Conservation (phyloP, 2,797 vertebrate species). For the Sus cebifrons region DNA sequence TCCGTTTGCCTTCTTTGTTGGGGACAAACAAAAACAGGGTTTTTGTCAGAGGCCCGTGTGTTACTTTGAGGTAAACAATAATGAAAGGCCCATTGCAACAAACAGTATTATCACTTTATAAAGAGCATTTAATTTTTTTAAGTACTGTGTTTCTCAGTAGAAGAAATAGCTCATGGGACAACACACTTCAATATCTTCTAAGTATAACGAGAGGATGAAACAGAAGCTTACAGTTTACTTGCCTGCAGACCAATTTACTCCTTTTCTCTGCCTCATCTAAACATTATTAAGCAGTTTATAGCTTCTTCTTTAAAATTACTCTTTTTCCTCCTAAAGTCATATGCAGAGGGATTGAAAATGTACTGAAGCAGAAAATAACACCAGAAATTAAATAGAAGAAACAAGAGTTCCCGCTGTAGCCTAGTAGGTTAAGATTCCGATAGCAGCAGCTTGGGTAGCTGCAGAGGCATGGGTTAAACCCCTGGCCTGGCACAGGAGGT, state of each 20-base stretch:
- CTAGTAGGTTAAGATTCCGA: too few species aligned
- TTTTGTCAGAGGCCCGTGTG: background rate
- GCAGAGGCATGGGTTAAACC: too few species aligned
- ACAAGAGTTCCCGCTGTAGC: too few species aligned
- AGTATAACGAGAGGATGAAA: background rate
- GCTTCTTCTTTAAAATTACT: constrained; percentile 16
- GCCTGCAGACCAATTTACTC: background rate
- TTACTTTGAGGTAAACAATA: background rate
- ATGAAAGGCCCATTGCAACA: background rate
- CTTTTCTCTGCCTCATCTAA: background rate
- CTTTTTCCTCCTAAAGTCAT: background rate
- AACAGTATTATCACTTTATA: background rate
- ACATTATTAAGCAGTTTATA: background rate
- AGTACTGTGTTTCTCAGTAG: background rate
- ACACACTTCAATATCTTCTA: background rate
- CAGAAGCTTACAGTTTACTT: background rate
- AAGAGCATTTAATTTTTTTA: constrained; percentile 24
- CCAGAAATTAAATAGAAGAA: background rate
- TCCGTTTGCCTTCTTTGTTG: background rate
- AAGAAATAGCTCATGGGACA: background rate
- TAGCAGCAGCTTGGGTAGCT: too few species aligned
- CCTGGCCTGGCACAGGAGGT: too few species aligned
- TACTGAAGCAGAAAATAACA: background rate
- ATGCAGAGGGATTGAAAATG: background rate
- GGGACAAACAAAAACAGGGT: background rate